These are phyloP conservation scores for Pararge aegeria DNA, from an alignment of 1,140 invertebrate genomes.

Conservation along the genomic window DNA sequence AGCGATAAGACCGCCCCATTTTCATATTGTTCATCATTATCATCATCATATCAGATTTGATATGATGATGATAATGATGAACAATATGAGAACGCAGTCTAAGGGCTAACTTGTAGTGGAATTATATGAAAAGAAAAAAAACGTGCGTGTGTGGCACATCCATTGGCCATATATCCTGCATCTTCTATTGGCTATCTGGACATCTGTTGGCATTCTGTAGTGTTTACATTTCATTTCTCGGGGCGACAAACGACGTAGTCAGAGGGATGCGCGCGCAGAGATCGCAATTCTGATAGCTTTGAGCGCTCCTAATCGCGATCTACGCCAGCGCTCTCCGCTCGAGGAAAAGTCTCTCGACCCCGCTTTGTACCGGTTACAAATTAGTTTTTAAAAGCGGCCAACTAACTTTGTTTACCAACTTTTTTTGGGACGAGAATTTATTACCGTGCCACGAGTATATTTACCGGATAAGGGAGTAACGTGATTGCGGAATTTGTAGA, in stretches of 20 bases:
- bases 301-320: slow-evolving; percentile 53
- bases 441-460: background rate
- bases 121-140: too few relatives aligned
- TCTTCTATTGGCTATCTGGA: slow-evolving; percentile 72
- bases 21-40: too few relatives aligned
- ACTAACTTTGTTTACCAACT: slow-evolving; percentile 12
- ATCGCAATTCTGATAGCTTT: slow-evolving; percentile 68
- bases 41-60: too few relatives aligned
- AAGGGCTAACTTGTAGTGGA: too few relatives aligned
- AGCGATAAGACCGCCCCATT: too few relatives aligned
- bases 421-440: background rate
- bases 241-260: slow-evolving; percentile 58
- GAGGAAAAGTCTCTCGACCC: slow-evolving; percentile 26
- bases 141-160: slow-evolving; percentile 21
- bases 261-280: slow-evolving; percentile 62
- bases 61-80: too few relatives aligned
- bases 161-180: background rate
- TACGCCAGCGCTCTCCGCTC: slow-evolving; percentile 38
- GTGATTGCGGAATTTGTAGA: background rate
- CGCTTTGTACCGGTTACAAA: slow-evolving; percentile 14
- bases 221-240: slow-evolving; percentile 76
- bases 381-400: slow-evolving; percentile 15
- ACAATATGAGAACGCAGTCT: too few relatives aligned
- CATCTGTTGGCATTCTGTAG: slow-evolving; percentile 66
- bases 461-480: background rate